Base-by-base conservation (phyloP, 2,888 invertebrate species). In the Dorcus hopei region DNA sequence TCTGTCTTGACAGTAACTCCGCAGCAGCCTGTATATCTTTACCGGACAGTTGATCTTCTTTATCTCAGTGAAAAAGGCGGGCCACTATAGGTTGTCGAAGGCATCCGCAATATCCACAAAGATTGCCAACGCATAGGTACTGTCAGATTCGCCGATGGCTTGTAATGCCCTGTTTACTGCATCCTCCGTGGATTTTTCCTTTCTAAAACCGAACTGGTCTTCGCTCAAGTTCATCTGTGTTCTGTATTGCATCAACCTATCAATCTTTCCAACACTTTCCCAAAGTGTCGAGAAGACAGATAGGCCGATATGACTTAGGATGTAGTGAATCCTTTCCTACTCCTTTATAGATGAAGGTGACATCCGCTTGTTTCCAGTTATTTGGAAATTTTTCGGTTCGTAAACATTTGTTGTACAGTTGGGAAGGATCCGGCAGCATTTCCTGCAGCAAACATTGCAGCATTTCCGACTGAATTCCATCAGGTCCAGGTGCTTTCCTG, bases 61-160 rank as follows among this genome's bases (percentile, higher is more conserved):
- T 1, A 62, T 26, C 2, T 11, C 3, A 3, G 9, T 2, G 9
- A 55, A 41, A 0, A 59, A 7, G 2, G 42, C 49, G 2, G 59
- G 59, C 59, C 63, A 61, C 59, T 58, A 59, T 0, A 63, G 14
- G 40, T 59, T 63, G 33, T 19, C 58, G 38, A 62, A 62, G 14
- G 58, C 61, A 11, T 58, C 58, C 2, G 14, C 38, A 9, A 61
- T 58, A 42, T 62, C 62, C 1, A 61, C 38, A 41, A 56, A 55
- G 2, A 58, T 16, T 3, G 38, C 47, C 4, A 53, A 9, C 0
- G 52, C 47, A 33, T 63, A 61, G 45, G 53, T 56, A 11, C 5
- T n/a, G 4, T 39, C 16, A 6, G 48, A n/a, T 1, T 9, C n/a
- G 3, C 4, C 43, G 2, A 38, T n/a, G 11, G 2, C n/a, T 38